These are phyloP conservation scores for Hydra vulgaris DNA, from an alignment of 30 jellyfish, hydroid and myxozoan species.

Conservation along the genomic window DNA sequence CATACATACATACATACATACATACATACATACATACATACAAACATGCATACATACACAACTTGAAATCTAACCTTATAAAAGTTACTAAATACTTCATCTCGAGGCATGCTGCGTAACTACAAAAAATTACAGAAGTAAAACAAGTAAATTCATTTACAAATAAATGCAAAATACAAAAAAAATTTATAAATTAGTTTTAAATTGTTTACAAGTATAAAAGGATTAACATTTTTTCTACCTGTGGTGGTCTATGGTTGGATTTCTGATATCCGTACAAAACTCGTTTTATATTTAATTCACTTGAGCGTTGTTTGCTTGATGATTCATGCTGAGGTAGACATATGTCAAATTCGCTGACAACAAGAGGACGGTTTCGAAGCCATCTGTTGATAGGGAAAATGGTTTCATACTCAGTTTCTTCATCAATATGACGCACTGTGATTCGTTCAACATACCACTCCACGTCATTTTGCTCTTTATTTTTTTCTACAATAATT, in stretches of 20 bases:
- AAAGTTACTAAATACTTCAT: slow-evolving; percentile 65
- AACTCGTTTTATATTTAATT: slow-evolving; percentile 43
- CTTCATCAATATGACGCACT: slow-evolving; percentile 54
- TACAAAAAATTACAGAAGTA: slow-evolving; percentile 20
- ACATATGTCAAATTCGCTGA: slow-evolving; percentile 47
- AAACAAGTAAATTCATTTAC: background rate
- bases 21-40: too few species aligned
- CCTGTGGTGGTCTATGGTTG: background rate
- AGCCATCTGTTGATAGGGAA: slow-evolving; percentile 95
- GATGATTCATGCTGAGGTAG: slow-evolving; percentile 64
- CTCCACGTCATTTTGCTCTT: slow-evolving; percentile 85
- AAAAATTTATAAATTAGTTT: too few species aligned
- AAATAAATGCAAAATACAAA: background rate
- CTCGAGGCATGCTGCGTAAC: slow-evolving; percentile 74
- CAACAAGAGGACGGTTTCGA: slow-evolving; percentile 47
- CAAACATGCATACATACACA: too few species aligned
- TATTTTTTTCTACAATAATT: slow-evolving; percentile 59
- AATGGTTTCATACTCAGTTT: slow-evolving; percentile 42
- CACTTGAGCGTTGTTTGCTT: slow-evolving; percentile 53
- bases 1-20: too few species aligned
- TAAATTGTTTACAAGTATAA: too few species aligned
- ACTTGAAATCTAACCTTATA: slow-evolving; percentile 55
- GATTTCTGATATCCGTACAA: slow-evolving; percentile 46
- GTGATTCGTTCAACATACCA: slow-evolving; percentile 74
- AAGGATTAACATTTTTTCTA: background rate